Conservation (phyloP, 2,113 vertebrate genomes). For the Amphilophus citrinellus region DNA sequence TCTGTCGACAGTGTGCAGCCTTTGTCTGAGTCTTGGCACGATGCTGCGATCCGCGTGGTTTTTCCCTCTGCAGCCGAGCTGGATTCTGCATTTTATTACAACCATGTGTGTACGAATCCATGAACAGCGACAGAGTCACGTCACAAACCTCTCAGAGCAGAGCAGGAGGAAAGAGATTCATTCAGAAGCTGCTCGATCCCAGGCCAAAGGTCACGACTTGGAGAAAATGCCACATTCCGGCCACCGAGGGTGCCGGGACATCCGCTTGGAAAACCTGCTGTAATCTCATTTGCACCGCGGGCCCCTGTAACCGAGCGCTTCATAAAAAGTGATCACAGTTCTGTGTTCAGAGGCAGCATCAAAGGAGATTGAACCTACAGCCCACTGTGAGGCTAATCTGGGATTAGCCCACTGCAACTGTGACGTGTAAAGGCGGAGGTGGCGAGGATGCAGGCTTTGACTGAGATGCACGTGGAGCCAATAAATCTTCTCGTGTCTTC, state of each 20-base stretch:
- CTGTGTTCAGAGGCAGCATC: neutral
- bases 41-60: neutral
- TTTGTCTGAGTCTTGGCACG: neutral
- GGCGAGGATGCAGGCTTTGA: neutral
- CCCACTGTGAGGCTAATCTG: conserved; percentile 50
- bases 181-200: neutral
- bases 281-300: conserved; percentile 19
- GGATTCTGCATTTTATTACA: conserved; percentile 22
- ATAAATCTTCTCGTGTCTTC: accelerated
- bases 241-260: neutral
- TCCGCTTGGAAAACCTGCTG: neutral
- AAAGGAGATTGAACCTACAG: neutral
- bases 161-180: too few species aligned
- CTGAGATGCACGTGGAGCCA: neutral
- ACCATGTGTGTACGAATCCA: conserved; percentile 19
- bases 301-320: neutral
- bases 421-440: neutral
- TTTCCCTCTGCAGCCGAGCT: neutral
- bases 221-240: neutral
- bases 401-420: conserved; percentile 38
- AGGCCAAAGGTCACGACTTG: neutral
- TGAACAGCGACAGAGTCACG: neutral
- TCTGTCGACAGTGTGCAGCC: neutral
- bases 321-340: neutral
- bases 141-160: neutral